Evolutionary conservation across 2,888 invertebrate species (phyloP), one percentile per base, ranked within the genome.

Genomic region (Agrenia bidenticulata): DNA sequence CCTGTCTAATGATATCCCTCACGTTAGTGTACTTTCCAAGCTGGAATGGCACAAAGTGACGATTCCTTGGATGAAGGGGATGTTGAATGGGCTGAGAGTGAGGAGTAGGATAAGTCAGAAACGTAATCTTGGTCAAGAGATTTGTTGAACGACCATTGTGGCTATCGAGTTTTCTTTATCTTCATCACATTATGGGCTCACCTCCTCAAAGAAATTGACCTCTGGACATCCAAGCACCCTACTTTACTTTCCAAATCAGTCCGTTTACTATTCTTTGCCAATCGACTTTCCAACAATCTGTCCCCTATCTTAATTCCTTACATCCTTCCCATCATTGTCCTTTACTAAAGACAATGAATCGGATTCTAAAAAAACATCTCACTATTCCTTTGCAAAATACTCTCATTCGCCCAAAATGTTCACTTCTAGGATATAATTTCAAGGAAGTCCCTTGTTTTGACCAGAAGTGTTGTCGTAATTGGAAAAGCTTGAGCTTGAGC

Each of bases 101-200:
- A 39, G 45, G 59, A 45, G 60, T 59, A 45, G 64, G 64, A 64
- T 64, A 64, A 60, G 64, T 60, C 60, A 42, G 55, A 54, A 61
- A 66, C 64, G 64, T 67, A 67, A 70, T 70, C 70, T 70, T 67
- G 70, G 64, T 64, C 62, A 45, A 60, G 70, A 70, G 67, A 70
- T 70, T 67, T 70, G 59, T 57, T 70, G 63, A 70, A 70, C 64
- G 66, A 66, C 62, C 66, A 62, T 64, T 67, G 66, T 64, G 67
- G 62, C 70, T 56, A 67, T 70, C 67, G 70, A 70, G 62, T 70
- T 70, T 64, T 63, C 70, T 67, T 70, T 70, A 70, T 70, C 70
- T 70, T 61, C 57, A 59, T 64, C 67, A 62, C 70, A 65, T 70
- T 67, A 70, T 63, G 66, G 64, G 64, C 54, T 61, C 62, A 67